Percentiles rank a stretch among this genome's conserved stretches.
phyloP scores from a whole-genome alignment of 2,797 vertebrate genomes.

The Centroberyx gerrardi region DNA sequence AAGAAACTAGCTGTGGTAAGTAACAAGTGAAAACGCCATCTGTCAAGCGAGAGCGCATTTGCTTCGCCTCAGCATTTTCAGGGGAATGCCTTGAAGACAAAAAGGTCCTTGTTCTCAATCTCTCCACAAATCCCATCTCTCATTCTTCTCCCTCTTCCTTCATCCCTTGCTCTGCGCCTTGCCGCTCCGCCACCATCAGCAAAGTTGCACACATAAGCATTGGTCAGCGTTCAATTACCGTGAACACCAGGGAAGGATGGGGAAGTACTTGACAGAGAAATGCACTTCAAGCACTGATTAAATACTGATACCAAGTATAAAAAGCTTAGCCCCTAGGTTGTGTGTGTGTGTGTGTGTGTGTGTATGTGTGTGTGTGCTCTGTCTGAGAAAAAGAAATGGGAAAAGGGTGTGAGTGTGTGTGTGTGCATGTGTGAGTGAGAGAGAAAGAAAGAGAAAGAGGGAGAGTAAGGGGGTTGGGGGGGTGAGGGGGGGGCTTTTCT shows the following conservation, averaged over 20 bases:
- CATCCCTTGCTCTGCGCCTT: conserved; percentile 79
- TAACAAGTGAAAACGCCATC: conserved; percentile 89
- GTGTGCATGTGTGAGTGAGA: conserved; percentile 33
- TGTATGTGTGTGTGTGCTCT: conserved; percentile 23
- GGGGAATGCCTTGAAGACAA: conserved; percentile 88
- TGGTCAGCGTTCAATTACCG: conserved; percentile 87
- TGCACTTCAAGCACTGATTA: conserved; percentile 87
- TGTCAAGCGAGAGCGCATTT: conserved; percentile 85
- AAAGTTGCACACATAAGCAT: conserved; percentile 87
- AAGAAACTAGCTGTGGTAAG: conserved; percentile 84
- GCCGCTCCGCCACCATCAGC: conserved; percentile 85
- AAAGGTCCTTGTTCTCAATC: conserved; percentile 86
- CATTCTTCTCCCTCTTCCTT: conserved; percentile 84
- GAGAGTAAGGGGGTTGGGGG: conserved; percentile 21
- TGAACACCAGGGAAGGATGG: conserved; percentile 82
- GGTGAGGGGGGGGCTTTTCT: conserved; percentile 55
- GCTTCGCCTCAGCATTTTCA: conserved; percentile 86
- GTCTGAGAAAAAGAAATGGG: conserved; percentile 63
- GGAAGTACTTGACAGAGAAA: conserved; percentile 85
- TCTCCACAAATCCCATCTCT: conserved; percentile 86
- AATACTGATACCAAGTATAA: conserved; percentile 85
- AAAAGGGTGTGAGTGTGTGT: conserved; percentile 26
- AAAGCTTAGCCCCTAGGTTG: conserved; percentile 82
- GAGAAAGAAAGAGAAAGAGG: conserved; percentile 20
- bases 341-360: conserved; percentile 51